Base-by-base conservation (phyloP, 2,888 invertebrate species). In the Thyatira batis region DNA sequence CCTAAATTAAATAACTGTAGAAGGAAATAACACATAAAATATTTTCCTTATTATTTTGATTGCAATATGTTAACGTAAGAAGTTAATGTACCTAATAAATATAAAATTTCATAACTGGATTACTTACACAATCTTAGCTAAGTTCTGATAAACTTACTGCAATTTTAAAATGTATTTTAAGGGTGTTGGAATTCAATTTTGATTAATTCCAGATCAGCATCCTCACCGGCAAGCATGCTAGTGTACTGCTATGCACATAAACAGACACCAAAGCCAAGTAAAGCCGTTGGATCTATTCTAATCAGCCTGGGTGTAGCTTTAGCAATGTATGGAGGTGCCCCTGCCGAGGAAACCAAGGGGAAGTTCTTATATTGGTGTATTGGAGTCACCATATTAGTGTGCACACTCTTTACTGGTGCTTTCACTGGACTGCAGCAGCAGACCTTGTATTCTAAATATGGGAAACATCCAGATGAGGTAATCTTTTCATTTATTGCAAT, bases 401-500 rank as follows among this genome's bases (percentile, higher is more conserved):
- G 70, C 0, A 88, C 89, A 3, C 60, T 91, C 11, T 67, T 92
- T 23, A 82, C 85, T 21, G 92, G 92, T 9, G 91, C 91, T 0
- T 82, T 86, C 21, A 89, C 90, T 28, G 92, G 92, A 0, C 59
- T 91, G 0, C 90, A 90, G 55, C 92, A 92, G 58, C 91, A 92
- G 61, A 72, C 76, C n/a, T 56, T 92, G 56, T 92, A 82, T 76
- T 68, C 76, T 0, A 84, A 83, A 58, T 88, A 88, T 76, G 92
- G 91, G n/a, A 91, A 89, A 65, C 84, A 90, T 65, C 85, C 91
- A 1, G 78, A 88, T 69, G 92, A 92, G 87, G 92, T 87, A 61
- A 51, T 45, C 50, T 23, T 50, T 1, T 45, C 11, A 49, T 23
- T 45, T 46, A 30, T 27, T n/a, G n/a, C n/a, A n/a, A n/a, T n/a